Base-by-base conservation (phyloP, 2,888 invertebrate genomes). In the Leptopterna dolabrata region DNA sequence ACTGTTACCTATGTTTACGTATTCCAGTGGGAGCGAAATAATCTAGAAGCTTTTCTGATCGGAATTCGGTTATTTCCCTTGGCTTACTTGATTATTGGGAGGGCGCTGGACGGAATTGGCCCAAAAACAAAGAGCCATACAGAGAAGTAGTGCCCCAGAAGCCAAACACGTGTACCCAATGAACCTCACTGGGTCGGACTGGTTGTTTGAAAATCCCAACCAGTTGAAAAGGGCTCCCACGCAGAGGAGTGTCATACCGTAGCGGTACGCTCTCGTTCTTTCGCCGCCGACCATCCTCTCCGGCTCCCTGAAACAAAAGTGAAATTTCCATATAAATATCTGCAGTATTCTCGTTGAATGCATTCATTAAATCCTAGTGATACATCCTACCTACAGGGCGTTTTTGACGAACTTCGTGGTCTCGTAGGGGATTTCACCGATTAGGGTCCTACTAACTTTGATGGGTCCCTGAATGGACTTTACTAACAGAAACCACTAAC, bases 61-160 rank as follows among this genome's bases (percentile, higher is more conserved):
- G 36, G 7, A 36, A 36, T 36, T 36, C 7, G 36, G 7, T 36
- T 7, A 36, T 36, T 36, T 4, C n/a, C 7, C 7, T 36, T 4
- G 4, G 29, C 81, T 63, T 71, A 88, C 88, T 83, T 88, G 88
- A 27, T 80, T 82, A 0, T 36, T 81, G 27, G 83, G 41, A n/a
- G 83, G 82, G 11, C 80, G 73, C 24, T 73, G 81, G 3, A 85
- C 41, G 30, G 87, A 87, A 51, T 89, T 88, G 6, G 89, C 89
- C 95, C 95, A 95, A 92, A 95, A 95, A 91, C 95, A 95, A 94
- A 95, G 95, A 87, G 95, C 95, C 30, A 95, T 94, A 91, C 95
- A 95, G 90, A 95, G 95, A 90, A 95, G 94, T 89, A 95, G 93
- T 0, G 95, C 95, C 45, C 95, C 95, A 24, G 95, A 95, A n/a